Conservation (phyloP, 2,113 vertebrate species). For the Pluvialis apricaria region DNA sequence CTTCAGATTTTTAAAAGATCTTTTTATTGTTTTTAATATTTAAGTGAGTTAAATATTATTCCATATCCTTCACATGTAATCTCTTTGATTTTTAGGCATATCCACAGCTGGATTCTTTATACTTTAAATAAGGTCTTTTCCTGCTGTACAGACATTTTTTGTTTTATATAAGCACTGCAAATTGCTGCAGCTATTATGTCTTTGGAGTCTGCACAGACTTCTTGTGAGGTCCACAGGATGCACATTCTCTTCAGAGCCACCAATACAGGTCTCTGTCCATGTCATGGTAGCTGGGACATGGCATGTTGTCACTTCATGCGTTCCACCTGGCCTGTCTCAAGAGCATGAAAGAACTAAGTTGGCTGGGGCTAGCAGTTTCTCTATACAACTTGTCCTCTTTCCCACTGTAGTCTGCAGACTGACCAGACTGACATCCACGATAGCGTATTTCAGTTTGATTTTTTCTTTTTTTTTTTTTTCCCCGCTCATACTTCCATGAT, state of each 20-base stretch:
- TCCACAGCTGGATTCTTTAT: not conserved
- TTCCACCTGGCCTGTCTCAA: not conserved
- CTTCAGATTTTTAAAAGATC: not conserved
- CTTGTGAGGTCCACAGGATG: not conserved
- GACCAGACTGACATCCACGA: not conserved
- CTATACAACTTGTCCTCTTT: not conserved
- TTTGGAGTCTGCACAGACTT: not conserved
- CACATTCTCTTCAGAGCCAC: not conserved
- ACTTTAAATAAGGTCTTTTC: not conserved
- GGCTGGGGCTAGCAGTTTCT: not conserved
- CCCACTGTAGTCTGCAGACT: not conserved
- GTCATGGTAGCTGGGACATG: not conserved
- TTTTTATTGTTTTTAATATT: not conserved
- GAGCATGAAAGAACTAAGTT: not conserved
- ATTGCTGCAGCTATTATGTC: fast-evolving
- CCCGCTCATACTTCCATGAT: not conserved
- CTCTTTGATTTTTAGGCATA: not conserved
- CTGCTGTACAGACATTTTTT: not conserved
- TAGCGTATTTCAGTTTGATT: not conserved
- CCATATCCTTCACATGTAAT: not conserved
- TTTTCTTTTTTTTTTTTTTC: fast-evolving
- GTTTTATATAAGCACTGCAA: not conserved
- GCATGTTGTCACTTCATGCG: not conserved
- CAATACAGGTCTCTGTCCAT: fast-evolving
- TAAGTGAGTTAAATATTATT: not conserved